Evolutionary conservation across 2,797 vertebrate species (phyloP).

Genomic region (Bryconaethiops microstoma): DNA sequence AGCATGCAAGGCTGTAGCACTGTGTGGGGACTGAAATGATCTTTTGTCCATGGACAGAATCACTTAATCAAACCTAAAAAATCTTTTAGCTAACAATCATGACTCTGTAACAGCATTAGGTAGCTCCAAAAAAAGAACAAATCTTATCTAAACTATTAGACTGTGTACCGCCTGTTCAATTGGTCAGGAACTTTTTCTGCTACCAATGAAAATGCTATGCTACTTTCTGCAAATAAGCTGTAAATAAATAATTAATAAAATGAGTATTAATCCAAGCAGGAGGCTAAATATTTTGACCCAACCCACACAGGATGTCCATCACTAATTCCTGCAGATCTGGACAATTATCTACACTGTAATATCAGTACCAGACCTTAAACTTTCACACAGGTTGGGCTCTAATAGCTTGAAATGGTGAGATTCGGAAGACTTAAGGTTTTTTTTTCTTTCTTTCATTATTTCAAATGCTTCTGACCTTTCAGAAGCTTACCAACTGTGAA

Average conservation of each 20-base stretch:
- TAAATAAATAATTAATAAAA: not conserved
- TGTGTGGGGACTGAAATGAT: not conserved
- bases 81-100: not conserved
- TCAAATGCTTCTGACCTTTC: not conserved
- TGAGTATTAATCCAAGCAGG: not conserved
- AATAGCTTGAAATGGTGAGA: not conserved
- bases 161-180: no score
- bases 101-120: no score
- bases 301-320: not conserved
- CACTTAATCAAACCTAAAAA: not conserved
- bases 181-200: not conserved
- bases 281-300: not conserved
- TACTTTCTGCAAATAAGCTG: not conserved
- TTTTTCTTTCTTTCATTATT: not conserved
- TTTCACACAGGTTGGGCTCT: not conserved
- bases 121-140: no score
- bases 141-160: no score
- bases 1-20: not conserved
- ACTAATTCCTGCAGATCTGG: not conserved
- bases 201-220: not conserved
- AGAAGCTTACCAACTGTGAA: not conserved
- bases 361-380: not conserved
- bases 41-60: constrained; percentile 5
- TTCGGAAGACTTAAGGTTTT: not conserved
- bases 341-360: not conserved